phyloP scores from a whole-genome alignment of 1,140 invertebrate species.

The Grapholita molesta region DNA sequence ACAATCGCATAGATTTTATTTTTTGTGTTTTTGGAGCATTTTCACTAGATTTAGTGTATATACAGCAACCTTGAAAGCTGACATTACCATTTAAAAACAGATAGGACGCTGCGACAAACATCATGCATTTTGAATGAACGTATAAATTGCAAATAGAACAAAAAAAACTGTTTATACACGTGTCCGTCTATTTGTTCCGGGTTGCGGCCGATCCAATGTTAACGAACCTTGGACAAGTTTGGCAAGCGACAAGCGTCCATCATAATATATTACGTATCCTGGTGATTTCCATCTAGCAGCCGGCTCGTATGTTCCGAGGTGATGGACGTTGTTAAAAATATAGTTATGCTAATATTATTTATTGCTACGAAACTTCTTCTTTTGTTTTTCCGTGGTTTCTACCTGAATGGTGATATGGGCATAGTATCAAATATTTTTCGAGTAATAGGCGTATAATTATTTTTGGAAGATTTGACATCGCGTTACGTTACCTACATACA shows the following conservation, averaged over 20 bases:
- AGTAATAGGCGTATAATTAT: too few species aligned
- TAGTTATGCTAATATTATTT: neutral
- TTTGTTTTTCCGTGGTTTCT: neutral
- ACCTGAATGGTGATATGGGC: neutral
- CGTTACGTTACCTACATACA: too few species aligned
- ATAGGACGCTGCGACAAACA: neutral
- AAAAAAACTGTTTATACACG: slow-evolving; percentile 5
- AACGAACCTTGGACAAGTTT: slow-evolving; percentile 12
- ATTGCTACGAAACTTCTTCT: neutral
- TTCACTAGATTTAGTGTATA: too few species aligned
- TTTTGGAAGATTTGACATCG: too few species aligned
- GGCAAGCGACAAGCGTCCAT: neutral
- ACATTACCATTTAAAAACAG: neutral
- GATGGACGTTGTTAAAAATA: neutral
- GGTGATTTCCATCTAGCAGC: slow-evolving; percentile 16
- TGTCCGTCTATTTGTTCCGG: slow-evolving; percentile 9
- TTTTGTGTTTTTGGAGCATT: too few species aligned
- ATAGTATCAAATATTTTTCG: neutral
- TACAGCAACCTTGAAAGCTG: neutral
- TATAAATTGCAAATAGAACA: slow-evolving; percentile 6
- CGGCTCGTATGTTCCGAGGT: neutral
- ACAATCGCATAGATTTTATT: too few species aligned
- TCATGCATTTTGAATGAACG: neutral
- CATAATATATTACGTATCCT: slow-evolving; percentile 19
- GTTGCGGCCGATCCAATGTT: neutral